Conservation (phyloP, 2,113 vertebrate species). For the Tenrec ecaudatus region DNA sequence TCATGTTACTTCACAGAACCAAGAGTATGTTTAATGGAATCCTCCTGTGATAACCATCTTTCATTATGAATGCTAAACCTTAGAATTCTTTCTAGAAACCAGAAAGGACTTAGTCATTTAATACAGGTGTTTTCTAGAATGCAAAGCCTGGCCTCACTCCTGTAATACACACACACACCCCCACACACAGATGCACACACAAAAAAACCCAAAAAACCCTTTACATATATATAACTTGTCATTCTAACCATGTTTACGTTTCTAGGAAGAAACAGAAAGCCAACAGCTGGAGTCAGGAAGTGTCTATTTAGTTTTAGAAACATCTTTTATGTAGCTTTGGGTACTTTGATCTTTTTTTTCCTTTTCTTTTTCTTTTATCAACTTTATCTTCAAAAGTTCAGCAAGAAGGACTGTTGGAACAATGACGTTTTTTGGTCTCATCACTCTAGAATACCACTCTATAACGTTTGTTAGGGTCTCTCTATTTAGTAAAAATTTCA, state of each 20-base stretch:
- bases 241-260: slow-evolving; percentile 40
- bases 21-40: slow-evolving; percentile 60
- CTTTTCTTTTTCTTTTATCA: slow-evolving; percentile 58
- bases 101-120: slow-evolving; percentile 3
- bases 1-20: not conserved
- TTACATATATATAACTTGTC: too few relatives aligned
- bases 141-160: not conserved
- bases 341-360: slow-evolving; percentile 28
- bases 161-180: too few relatives aligned
- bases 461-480: not conserved
- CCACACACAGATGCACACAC: too few relatives aligned
- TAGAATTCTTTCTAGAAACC: slow-evolving; percentile 61
- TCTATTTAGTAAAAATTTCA: slow-evolving; percentile 15
- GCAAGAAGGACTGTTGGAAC: not conserved
- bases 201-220: too few relatives aligned
- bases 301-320: slow-evolving; percentile 8
- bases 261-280: slow-evolving; percentile 36
- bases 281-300: not conserved
- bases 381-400: slow-evolving; percentile 49
- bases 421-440: not conserved
- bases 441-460: not conserved
- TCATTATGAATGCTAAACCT: not conserved
- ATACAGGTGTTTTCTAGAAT: not conserved
- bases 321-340: slow-evolving; percentile 19
- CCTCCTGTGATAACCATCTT: slow-evolving; percentile 41